Base-by-base conservation (phyloP, 2,113 vertebrate genomes). In the Notothenia coriiceps region DNA sequence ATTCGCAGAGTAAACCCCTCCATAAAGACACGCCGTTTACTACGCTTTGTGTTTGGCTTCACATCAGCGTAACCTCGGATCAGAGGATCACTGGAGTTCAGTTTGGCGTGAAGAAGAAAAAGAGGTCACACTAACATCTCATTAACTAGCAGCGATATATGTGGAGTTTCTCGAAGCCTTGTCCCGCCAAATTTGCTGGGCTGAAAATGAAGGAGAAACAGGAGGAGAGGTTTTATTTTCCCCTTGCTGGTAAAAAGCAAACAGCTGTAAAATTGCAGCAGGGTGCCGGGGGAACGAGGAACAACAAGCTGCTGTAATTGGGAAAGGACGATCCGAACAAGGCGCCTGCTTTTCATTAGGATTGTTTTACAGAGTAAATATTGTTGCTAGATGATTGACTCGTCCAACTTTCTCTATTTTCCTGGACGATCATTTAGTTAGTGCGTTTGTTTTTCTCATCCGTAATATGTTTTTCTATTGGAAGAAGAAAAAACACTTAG, bases 201-300 rank as follows among this genome's bases (percentile, higher is more conserved):
- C 66, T 54, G 49, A 70, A 90, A 86, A 83, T 65, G 70, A 84
- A 82, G 77, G 70, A 79, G 77, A 80, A 81, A 77, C 14, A 52
- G 62, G 70, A 77, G n/a, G 43, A 76, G 51, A 76, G 67, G 64
- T 12, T 8, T 59, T 49, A 44, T 65, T 70, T 25, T 35, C 35
- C 17, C 7, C 17, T 29, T 63, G 62, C 60, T 84, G 84, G 82
- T 90, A 83, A 92, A 76, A 84, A 60, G 77, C 82, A 90, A 35
- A 83, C 88, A 87, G 91, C 86, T 92, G 88, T 89, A 92, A 93
- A 92, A 89, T 44, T 86, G 76, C 85, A 89, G 88, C 77, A 59
- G 67, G 85, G 82, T 89, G 90, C 86, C 91, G 81, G 63, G 83
- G 77, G 77, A 91, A 76, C 67, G 59, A 77, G 74, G 75, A 89